Evolutionary conservation across 2,888 invertebrate species (phyloP).

Genomic region (Drosophila rellima): DNA sequence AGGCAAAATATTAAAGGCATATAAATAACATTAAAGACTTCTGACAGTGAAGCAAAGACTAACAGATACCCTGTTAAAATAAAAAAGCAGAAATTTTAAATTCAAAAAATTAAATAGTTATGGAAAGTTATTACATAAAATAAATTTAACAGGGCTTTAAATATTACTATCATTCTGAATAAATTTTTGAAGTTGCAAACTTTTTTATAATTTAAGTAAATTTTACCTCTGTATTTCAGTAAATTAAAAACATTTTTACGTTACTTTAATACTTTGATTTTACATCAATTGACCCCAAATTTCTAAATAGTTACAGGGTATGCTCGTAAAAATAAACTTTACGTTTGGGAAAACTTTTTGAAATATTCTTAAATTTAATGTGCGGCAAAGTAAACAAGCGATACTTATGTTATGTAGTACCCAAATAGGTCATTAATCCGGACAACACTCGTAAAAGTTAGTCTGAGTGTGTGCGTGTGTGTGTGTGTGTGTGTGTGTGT

Average conservation of each 20-base stretch:
- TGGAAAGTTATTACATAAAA: too few species aligned
- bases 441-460: slow-evolving; percentile 47
- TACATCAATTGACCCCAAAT: not conserved
- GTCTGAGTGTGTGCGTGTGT: not conserved
- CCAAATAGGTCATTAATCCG: slow-evolving; percentile 53
- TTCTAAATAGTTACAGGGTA: slow-evolving; percentile 26
- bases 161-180: too few species aligned
- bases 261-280: not conserved
- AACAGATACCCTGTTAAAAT: slow-evolving; percentile 22
- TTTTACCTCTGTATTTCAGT: too few species aligned
- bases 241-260: not conserved
- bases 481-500: slow-evolving; percentile 3
- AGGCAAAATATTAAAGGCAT: slow-evolving; percentile 51
- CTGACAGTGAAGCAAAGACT: not conserved
- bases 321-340: slow-evolving; percentile 45
- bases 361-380: slow-evolving; percentile 63
- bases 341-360: slow-evolving; percentile 45
- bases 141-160: too few species aligned
- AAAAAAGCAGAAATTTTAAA: not conserved
- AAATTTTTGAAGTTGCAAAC: too few species aligned
- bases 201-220: not conserved
- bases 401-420: slow-evolving; percentile 58
- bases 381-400: slow-evolving; percentile 65
- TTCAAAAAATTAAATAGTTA: too few species aligned
- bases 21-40: slow-evolving; percentile 41